These are phyloP conservation scores for Tor tambroides DNA, from an alignment of 2,113 vertebrate genomes.

Conservation along the genomic window DNA sequence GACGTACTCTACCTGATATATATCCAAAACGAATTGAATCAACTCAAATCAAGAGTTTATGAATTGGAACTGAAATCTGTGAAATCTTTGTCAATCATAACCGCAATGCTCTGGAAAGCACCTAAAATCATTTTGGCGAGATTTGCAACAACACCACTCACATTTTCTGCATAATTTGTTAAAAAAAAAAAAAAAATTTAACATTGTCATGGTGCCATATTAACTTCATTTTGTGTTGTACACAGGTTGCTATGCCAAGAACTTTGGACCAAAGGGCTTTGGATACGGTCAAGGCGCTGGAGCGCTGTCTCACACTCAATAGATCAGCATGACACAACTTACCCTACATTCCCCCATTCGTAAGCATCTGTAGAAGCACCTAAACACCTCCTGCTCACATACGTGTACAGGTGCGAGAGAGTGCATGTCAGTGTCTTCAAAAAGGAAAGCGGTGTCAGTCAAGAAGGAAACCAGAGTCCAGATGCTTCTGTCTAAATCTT, in stretches of 20 bases:
- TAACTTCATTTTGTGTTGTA: slow-evolving; percentile 27
- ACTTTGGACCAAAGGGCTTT: slow-evolving; percentile 96
- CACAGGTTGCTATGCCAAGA: slow-evolving; percentile 92
- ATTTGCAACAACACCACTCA: background rate
- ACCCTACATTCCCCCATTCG: background rate
- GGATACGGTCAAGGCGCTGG: slow-evolving; percentile 92
- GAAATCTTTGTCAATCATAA: background rate
- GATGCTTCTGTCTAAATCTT: background rate
- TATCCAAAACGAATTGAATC: no score
- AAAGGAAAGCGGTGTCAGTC: background rate
- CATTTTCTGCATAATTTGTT: background rate
- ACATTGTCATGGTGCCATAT: background rate
- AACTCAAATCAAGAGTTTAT: no score
- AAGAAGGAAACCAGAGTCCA: slow-evolving; percentile 2
- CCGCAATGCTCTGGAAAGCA: no score
- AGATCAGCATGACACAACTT: slow-evolving; percentile 48
- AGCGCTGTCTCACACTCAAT: slow-evolving; percentile 87
- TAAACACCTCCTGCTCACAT: background rate
- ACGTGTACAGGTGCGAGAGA: background rate
- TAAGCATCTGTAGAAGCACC: background rate
- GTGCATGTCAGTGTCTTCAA: background rate
- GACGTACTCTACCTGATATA: no score
- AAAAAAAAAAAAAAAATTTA: no score
- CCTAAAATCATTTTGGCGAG: background rate
- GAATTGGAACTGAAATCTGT: background rate